Evolutionary conservation across 2,113 vertebrate species (phyloP).

Genomic region (Sylvietta virens): DNA sequence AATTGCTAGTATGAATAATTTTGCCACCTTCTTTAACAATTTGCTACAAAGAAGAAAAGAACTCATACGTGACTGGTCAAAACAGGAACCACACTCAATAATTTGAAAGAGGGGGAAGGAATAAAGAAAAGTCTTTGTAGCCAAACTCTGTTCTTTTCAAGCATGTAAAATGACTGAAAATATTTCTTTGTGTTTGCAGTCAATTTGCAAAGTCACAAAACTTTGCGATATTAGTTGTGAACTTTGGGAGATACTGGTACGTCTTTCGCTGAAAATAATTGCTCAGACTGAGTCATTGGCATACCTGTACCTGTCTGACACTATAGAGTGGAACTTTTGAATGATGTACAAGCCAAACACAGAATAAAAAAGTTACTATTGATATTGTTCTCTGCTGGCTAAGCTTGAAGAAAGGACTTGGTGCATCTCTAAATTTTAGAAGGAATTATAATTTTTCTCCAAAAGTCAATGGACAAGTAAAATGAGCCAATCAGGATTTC

Average conservation of each 20-base stretch:
- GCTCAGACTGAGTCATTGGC: not conserved
- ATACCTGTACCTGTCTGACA: not conserved
- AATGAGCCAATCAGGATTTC: not conserved
- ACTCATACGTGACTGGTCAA: constrained; percentile 30
- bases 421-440: not conserved
- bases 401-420: not conserved
- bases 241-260: not conserved
- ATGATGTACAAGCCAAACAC: not conserved
- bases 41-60: constrained; percentile 24
- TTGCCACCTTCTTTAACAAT: constrained; percentile 1
- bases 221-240: not conserved
- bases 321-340: not conserved
- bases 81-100: constrained; percentile 31
- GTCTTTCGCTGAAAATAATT: not conserved
- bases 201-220: not conserved
- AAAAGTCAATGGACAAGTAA: not conserved
- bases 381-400: not conserved
- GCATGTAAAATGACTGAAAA: constrained; percentile 15
- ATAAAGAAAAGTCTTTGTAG: not conserved
- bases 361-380: not conserved
- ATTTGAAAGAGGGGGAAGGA: not conserved
- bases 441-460: not conserved
- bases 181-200: not conserved
- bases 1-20: constrained; percentile 62
- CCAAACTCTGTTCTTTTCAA: constrained; percentile 16